phyloP scores from a whole-genome alignment of 1,140 invertebrate genomes.

The Cheumatopsyche charites region DNA sequence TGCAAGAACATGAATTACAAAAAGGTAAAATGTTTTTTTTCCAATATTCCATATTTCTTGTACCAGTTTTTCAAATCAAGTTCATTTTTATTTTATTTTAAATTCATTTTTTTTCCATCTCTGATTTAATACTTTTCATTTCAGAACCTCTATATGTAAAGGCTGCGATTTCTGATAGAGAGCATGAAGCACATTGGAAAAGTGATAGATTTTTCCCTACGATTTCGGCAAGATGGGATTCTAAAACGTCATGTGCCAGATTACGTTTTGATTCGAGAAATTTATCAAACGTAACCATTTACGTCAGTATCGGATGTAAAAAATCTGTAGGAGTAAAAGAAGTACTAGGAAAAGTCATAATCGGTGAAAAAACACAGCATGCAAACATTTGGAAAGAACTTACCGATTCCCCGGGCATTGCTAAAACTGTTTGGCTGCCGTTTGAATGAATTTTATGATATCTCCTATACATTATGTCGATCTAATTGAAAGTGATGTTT shows the following conservation, averaged over 20 bases:
- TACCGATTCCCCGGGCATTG: conserved; percentile 55
- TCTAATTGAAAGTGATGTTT: too few species aligned
- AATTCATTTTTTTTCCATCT: background rate
- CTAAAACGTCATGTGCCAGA: conserved; percentile 59
- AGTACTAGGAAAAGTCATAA: conserved; percentile 58
- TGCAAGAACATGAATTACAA: conserved; percentile 71
- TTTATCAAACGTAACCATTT: conserved; percentile 58
- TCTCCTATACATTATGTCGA: background rate
- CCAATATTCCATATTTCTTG: too few species aligned
- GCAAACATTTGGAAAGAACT: conserved; percentile 57
- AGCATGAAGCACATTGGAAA: conserved; percentile 76
- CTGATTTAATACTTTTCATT: conserved; percentile 42
- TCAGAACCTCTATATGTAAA: conserved; percentile 73
- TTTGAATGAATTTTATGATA: conserved; percentile 52
- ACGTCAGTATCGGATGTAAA: conserved; percentile 60
- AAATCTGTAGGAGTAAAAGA: conserved; percentile 61
- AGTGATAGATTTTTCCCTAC: conserved; percentile 73
- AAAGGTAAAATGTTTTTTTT: conserved; percentile 61
- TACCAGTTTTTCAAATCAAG: conserved; percentile 34
- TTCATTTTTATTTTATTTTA: background rate
- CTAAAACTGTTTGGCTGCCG: conserved; percentile 59
- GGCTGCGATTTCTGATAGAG: conserved; percentile 72
- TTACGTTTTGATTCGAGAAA: conserved; percentile 57
- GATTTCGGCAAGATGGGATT: conserved; percentile 67
- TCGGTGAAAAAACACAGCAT: conserved; percentile 57